Base-by-base conservation (phyloP, 2,113 vertebrate genomes). In the Gadus chalcogrammus region DNA sequence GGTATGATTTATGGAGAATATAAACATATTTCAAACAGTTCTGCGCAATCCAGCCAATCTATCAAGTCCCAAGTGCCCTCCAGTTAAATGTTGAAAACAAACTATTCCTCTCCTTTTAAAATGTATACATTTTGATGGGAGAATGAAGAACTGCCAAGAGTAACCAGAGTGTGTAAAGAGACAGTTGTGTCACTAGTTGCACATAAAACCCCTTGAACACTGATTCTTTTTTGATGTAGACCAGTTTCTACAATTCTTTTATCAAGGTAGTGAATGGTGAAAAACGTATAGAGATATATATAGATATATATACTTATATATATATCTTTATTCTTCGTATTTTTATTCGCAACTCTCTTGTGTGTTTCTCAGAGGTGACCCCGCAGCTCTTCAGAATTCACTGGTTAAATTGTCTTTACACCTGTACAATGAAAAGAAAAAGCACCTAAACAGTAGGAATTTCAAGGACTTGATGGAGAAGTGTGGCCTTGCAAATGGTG, bases 121-220 rank as follows among this genome's bases (percentile, higher is more conserved):
- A 81, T 76, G 80, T 71, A 38, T 84, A 75, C 78, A 65, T 84
- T 81, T 69, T 66, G 64, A 67, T 69, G 58, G 72, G 73, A 77
- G 65, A 78, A 7, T 12, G 75, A 70, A 69, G 63, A 70, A 64
- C 63, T 71, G 63, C 66, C 69, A 20, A 60, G 35, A 15, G 60
- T 35, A 35, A 2, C 31, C 31, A 35, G 31, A 65, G 65, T 58
- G 7, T 71, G 72, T 69, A 73, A 75, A 61, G 75, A 64, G 66
- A 77, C 28, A 48, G 80, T 73, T 48, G 78, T 76, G 48, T 80
- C 79, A 74, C 60, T 70, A 85, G 65, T 61, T 35, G 70, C 68
- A 38, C 71, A 72, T 24, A 75, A 76, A 17, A 59, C 17, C 61
- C 24, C 12, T 8, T 18, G 58, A 20, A 62, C 13, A 83, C 16